These are phyloP conservation scores for Vulpes lagopus DNA, from an alignment of 2,113 vertebrate genomes.

Conservation along the genomic window DNA sequence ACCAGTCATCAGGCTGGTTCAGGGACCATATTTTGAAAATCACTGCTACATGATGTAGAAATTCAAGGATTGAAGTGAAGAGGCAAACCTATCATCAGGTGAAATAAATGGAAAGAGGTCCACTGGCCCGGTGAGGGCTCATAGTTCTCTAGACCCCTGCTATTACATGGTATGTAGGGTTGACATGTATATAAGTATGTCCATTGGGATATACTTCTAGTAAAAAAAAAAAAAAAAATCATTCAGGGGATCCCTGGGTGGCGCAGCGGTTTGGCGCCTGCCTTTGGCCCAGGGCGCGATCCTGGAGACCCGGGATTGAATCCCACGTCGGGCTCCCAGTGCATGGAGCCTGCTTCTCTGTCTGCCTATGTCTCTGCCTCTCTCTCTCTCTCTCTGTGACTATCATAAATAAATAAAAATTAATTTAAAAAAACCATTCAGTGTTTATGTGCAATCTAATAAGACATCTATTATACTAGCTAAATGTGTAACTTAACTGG, in stretches of 20 bases:
- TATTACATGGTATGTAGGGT: neutral
- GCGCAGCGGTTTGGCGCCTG: too few relatives aligned
- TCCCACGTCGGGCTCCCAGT: too few relatives aligned
- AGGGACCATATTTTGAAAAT: neutral
- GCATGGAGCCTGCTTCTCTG: too few relatives aligned
- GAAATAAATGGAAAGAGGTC: neutral
- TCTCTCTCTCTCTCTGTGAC: too few relatives aligned
- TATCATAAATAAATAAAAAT: too few relatives aligned
- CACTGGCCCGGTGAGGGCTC: neutral
- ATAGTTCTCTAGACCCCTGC: neutral
- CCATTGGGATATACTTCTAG: neutral
- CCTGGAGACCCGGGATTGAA: too few relatives aligned
- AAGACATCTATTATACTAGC: neutral
- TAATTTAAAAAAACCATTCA: neutral
- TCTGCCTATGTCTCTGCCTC: too few relatives aligned
- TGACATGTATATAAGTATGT: neutral
- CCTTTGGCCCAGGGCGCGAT: too few relatives aligned
- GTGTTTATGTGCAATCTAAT: neutral
- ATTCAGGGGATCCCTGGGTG: too few relatives aligned
- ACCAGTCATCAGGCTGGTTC: neutral
- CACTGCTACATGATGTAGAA: neutral
- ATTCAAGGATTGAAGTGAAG: neutral
- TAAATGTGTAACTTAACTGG: slow-evolving; percentile 12
- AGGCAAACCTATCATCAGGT: neutral
- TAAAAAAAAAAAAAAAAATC: neutral